Base-by-base conservation (phyloP, 1,140 invertebrate species). In the Capitella teleta region DNA sequence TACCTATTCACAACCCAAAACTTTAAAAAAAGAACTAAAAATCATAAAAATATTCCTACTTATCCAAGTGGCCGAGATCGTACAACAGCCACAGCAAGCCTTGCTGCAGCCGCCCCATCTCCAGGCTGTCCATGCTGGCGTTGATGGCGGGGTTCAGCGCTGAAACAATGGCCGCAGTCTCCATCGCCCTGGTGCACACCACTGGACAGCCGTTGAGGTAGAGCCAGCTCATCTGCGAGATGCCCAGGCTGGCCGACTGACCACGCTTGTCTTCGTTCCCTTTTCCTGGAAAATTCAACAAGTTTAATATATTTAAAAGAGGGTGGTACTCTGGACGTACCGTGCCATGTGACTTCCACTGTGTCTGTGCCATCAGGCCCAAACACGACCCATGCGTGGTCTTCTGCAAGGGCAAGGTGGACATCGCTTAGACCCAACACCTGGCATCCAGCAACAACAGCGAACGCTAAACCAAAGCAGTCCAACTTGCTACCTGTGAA, bases 321-420 rank as follows among this genome's bases (percentile, higher is more conserved):
- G 36, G n/a, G 21, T 3, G 2, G 8, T 18, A 6, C 2, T 37
- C 16, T 2, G 16, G 36, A 37, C 57, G 55, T 67, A 77, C 77
- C 77, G 72, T 79, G 77, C 78, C 78, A 80, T n/a, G 78, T 79
- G 41, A 79, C 77, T 77, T 92, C 87, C 38, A 85, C 84, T 36
- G 85, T 89, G 62, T 87, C 80, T 12, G 72, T 75, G n/a, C 81
- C 81, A 67, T 87, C 79, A 66, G 90, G 83, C 16, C 89, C 91
- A 76, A 92, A 95, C 10, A 90, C 83, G 49, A 95, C 88, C 92
- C 92, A 97, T 1, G 90, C 89, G 74, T 97, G 92, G 71, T 97
- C 91, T 74, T 97, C 92, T 3, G 89, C 92, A 55, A 95, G 76
- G 10, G 89, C 87, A 43, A 97, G 74, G 68, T 93, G 89, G 2